Evolutionary conservation across 1,140 invertebrate genomes (phyloP), one percentile per base, ranked within the genome.

Genomic region (Dendroctonus valens): DNA sequence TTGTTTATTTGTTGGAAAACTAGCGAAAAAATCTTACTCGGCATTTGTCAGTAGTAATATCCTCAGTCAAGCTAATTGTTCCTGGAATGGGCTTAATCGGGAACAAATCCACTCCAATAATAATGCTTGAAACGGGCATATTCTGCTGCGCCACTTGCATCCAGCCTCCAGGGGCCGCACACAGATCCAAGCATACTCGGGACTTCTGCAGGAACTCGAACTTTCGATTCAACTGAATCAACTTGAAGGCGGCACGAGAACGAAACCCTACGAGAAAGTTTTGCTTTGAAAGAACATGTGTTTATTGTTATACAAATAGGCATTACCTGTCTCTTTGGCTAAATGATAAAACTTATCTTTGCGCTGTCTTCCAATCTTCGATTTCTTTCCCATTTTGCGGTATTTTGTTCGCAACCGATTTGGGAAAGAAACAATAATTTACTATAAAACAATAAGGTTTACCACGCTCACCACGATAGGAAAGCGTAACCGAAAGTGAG

Each of bases 131-230:
- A 0, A 98, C 86, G 0, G 97, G 97, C 93, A 99, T 99, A 79
- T 97, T 95, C 78, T 99, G 90, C 74, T 92, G 89, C 48, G 96
- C 97, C n/a, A 99, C 97, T 83, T 99, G 98, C 87, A 99, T 94
- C 98, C 98, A 99, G 74, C 98, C 97, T 78, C 98, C 98, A 6
- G 98, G 98, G 6, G 98, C 98, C 14, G 98, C 98, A 82, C 98
- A 99, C 44, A 99, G 82, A 87, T 99, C 98, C 69, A 99, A 87
- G 69, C 96, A 92, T 83, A 99, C 94, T 84, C 93, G 84, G 7
- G 96, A 94, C 74, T 91, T 92, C 85, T 99, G 94, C 0, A 99
- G 81, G 82, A 99, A 99, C 65, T 96, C 92, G 83, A 95, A 99
- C 78, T 97, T 97, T 72, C 96, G 83, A 79, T 99, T 99, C 40